These are phyloP conservation scores for Intellagama lesueurii DNA, from an alignment of 2,797 vertebrate genomes.

Conservation along the genomic window DNA sequence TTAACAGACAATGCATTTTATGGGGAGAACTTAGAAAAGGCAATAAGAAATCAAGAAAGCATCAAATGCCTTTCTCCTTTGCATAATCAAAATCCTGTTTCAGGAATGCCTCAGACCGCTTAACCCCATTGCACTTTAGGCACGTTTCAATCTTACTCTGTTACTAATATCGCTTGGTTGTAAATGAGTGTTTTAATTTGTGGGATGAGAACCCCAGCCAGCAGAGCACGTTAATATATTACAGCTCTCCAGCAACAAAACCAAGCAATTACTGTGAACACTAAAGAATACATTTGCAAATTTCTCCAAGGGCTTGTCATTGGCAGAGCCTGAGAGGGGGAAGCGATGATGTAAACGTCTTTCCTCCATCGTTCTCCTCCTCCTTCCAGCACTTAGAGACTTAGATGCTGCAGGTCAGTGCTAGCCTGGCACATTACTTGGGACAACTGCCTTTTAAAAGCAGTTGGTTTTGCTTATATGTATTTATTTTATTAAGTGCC, in stretches of 20 bases:
- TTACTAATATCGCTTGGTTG: conserved; percentile 36
- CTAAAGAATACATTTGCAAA: conserved; percentile 48
- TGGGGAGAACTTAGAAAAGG: conserved; percentile 18
- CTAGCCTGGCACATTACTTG: neutral
- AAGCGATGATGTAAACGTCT: conserved; percentile 25
- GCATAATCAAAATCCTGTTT: conserved; percentile 30
- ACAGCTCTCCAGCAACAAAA: conserved; percentile 43
- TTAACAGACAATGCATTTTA: conserved; percentile 31
- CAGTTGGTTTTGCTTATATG: neutral
- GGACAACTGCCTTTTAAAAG: neutral
- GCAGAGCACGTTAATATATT: conserved; percentile 43
- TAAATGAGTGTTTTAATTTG: conserved; percentile 51
- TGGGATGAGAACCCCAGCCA: conserved; percentile 47
- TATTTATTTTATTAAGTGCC: neutral
- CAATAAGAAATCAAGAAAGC: conserved; percentile 21
- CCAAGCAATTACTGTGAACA: conserved; percentile 45
- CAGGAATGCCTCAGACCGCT: conserved; percentile 27
- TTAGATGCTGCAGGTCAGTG: neutral
- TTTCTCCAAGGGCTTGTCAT: conserved; percentile 43
- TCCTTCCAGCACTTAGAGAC: neutral
- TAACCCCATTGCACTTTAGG: conserved; percentile 35
- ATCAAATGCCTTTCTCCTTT: conserved; percentile 14
- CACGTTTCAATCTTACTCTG: conserved; percentile 26
- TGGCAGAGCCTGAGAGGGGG: neutral
- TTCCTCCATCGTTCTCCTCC: neutral